phyloP scores from a whole-genome alignment of 1,140 invertebrate genomes.

The Ladona fulva region DNA sequence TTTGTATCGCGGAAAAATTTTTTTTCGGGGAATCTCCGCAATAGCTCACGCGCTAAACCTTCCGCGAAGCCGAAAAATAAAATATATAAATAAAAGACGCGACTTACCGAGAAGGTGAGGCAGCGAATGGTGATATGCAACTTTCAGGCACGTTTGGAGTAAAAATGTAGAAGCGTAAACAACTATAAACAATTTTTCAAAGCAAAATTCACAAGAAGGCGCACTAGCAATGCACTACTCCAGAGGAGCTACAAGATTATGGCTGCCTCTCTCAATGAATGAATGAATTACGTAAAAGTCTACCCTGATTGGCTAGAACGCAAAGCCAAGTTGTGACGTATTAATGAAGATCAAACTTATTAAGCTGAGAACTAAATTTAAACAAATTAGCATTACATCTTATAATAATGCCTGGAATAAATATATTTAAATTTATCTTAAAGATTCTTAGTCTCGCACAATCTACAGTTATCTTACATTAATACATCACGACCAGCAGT shows the following conservation, averaged over 20 bases:
- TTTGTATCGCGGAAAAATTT: no score
- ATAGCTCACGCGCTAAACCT: no score
- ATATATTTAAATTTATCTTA: no score
- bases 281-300: slow-evolving; percentile 9
- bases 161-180: background rate
- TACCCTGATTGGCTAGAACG: background rate
- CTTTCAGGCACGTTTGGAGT: background rate
- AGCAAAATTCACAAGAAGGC: background rate
- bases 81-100: no score
- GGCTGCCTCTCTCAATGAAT: slow-evolving; percentile 3
- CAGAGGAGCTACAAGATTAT: background rate
- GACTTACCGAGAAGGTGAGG: background rate
- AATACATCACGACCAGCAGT: no score
- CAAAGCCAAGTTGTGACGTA: background rate
- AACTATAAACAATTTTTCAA: background rate
- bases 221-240: background rate
- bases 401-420: no score
- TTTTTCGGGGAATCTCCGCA: no score
- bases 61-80: no score
- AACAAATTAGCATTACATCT: background rate
- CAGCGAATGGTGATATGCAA: background rate
- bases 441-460: no score
- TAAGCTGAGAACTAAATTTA: background rate
- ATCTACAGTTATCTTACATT: no score
- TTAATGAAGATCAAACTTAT: background rate